phyloP scores from a whole-genome alignment of 2,113 vertebrate genomes.

The Furnarius figulus region DNA sequence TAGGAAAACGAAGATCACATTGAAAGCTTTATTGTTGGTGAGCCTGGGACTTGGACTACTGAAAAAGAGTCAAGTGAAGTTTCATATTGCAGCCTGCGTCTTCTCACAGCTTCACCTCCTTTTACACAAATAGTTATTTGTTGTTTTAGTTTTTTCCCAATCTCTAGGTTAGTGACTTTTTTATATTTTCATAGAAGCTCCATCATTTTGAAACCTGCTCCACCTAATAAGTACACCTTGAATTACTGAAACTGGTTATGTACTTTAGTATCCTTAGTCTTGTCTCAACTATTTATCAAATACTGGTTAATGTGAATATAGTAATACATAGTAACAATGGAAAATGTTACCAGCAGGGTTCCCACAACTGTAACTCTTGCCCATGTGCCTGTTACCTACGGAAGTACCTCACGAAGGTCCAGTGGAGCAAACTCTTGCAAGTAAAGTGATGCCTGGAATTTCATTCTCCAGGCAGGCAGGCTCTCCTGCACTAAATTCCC shows the following conservation, averaged over 20 bases:
- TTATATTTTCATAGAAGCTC: background rate
- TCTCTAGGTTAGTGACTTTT: background rate
- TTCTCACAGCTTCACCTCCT: background rate
- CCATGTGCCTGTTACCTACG: fast-evolving
- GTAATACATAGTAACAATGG: background rate
- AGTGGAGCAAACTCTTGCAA: background rate
- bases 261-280: background rate
- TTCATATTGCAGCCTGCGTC: background rate
- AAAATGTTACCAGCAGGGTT: background rate
- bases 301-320: background rate
- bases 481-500: fast-evolving
- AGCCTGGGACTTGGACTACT: fast-evolving
- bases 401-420: background rate
- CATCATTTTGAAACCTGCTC: background rate
- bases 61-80: too few species aligned
- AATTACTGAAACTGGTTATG: background rate
- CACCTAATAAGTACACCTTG: background rate
- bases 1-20: background rate
- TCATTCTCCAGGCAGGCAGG: fast-evolving
- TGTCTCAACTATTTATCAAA: background rate
- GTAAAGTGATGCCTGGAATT: background rate
- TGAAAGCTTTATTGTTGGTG: background rate
- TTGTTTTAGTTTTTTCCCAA: background rate
- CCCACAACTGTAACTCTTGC: background rate
- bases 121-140: background rate